phyloP scores from a whole-genome alignment of 1,140 invertebrate species.

The Fopius arisanus region DNA sequence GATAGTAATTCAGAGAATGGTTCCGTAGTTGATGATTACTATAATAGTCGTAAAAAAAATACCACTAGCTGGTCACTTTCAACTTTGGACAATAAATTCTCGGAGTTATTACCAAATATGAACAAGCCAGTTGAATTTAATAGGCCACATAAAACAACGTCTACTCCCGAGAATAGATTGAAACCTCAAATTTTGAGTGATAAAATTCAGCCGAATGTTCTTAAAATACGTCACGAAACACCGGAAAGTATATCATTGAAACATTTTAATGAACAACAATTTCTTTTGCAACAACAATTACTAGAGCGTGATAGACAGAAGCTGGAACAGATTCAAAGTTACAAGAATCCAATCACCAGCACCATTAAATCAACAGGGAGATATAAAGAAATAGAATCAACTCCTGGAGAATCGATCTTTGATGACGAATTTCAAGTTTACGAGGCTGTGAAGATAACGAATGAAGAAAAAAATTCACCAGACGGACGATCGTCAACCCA shows the following conservation, averaged over 20 bases:
- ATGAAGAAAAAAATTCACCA: conserved; percentile 32
- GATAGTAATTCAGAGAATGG: background rate
- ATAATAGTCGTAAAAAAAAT: background rate
- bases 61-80: background rate
- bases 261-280: conserved; percentile 62
- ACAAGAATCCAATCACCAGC: conserved; percentile 19
- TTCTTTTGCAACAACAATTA: conserved; percentile 54
- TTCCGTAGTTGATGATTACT: background rate
- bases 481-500: conserved; percentile 3
- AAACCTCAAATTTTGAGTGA: background rate
- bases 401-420: background rate
- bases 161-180: background rate
- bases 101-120: background rate
- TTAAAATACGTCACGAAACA: conserved; percentile 53
- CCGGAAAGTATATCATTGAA: conserved; percentile 59
- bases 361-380: background rate
- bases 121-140: background rate
- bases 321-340: conserved; percentile 51
- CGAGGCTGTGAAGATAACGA: conserved; percentile 13
- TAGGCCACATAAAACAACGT: background rate
- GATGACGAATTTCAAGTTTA: background rate
- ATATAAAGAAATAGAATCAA: background rate
- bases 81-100: background rate
- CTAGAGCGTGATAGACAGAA: conserved; percentile 53
- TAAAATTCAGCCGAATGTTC: background rate